These are phyloP conservation scores for Drosophila pallidifrons DNA, from an alignment of 1,140 invertebrate genomes.

Conservation along the genomic window DNA sequence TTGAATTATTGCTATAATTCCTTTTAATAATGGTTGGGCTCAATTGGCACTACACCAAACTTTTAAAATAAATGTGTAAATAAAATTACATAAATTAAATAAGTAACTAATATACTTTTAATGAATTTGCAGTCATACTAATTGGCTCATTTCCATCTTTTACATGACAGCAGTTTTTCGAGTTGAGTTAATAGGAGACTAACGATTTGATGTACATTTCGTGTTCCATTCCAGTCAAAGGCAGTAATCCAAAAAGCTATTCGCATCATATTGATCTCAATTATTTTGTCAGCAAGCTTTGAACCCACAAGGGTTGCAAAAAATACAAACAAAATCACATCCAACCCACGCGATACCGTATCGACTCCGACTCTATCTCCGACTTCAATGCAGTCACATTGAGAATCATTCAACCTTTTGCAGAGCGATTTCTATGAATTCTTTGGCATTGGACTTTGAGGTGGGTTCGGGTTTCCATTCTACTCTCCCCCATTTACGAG, in stretches of 20 bases:
- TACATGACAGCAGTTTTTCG: too few relatives aligned
- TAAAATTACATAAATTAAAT: too few relatives aligned
- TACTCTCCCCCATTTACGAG: not conserved
- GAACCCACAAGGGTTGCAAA: constrained; percentile 8
- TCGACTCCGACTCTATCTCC: not conserved
- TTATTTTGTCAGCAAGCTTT: constrained; percentile 61
- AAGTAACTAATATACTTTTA: too few relatives aligned
- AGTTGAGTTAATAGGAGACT: constrained; percentile 36
- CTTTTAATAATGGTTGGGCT: too few relatives aligned
- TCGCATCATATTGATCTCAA: constrained; percentile 63
- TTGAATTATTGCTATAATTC: too few relatives aligned
- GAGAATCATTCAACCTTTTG: not conserved
- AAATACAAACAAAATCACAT: not conserved
- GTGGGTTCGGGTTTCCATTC: constrained; percentile 17
- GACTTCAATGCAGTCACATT: not conserved
- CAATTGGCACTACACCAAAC: too few relatives aligned
- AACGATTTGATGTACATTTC: constrained; percentile 19
- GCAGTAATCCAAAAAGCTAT: constrained; percentile 27
- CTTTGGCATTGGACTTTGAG: constrained; percentile 32
- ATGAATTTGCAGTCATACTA: too few relatives aligned
- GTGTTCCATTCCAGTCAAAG: constrained; percentile 20
- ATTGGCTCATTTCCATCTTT: too few relatives aligned
- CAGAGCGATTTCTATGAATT: constrained; percentile 6
- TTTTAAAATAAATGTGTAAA: too few relatives aligned
- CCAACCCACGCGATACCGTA: not conserved